A percentile compares a stretch with the other conserved stretches of the same genome.
phyloP scores from a whole-genome alignment of 2,797 vertebrate species.

The Astyanax mexicanus region DNA sequence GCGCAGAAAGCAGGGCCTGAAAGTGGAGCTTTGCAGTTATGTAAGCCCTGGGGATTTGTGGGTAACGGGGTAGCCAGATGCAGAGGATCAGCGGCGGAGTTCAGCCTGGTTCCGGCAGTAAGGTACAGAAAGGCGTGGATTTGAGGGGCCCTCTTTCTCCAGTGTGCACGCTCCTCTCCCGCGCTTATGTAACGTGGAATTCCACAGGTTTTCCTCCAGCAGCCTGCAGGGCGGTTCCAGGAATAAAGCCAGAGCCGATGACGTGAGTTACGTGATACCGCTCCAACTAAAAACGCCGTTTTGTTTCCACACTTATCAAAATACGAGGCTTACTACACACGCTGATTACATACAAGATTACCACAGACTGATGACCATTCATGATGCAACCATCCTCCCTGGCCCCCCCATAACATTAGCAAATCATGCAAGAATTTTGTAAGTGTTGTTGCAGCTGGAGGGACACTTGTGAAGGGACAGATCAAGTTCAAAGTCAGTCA shows the following conservation, averaged over 20 bases:
- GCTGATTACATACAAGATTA: neutral
- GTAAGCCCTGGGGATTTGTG: constrained; percentile 4
- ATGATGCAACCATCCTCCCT: constrained; percentile 5
- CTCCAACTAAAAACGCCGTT: constrained; percentile 20
- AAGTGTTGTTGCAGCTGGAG: neutral
- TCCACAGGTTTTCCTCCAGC: constrained; percentile 46
- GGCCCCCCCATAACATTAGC: neutral
- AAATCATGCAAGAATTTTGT: neutral
- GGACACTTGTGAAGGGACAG: too few species aligned
- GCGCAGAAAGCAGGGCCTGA: constrained; percentile 29
- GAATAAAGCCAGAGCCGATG: constrained; percentile 11
- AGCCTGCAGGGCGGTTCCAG: constrained; percentile 18
- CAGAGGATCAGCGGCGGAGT: constrained; percentile 7
- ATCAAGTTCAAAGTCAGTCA: too few species aligned
- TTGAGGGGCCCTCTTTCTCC: constrained; percentile 7
- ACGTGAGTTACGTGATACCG: constrained; percentile 33
- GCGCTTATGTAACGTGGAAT: constrained; percentile 47
- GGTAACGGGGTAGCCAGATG: constrained; percentile 21
- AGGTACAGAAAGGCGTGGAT: constrained; percentile 28
- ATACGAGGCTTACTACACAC: neutral
- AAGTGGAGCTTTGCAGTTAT: constrained; percentile 25
- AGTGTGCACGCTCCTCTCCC: constrained; percentile 3
- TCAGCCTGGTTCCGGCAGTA: constrained; percentile 20
- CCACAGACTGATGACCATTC: neutral
- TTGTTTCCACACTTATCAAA: too few species aligned